A percentile compares a stretch with the other conserved stretches of the same genome.
These are phyloP conservation scores for Pammene fasciana DNA, from an alignment of 2,888 invertebrate genomes.

Conservation along the genomic window DNA sequence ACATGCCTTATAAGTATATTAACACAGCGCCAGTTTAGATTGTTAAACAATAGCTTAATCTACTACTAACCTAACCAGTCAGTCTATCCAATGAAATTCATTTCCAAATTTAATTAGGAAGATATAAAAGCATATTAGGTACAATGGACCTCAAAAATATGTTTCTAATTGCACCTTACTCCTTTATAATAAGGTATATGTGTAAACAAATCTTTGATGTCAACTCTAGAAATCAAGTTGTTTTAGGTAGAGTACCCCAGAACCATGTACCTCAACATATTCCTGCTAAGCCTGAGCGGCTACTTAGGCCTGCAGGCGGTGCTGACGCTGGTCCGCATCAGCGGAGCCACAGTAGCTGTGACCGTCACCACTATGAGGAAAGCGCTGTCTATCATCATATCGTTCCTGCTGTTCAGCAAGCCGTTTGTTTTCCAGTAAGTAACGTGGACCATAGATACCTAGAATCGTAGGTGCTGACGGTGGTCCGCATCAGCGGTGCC, in stretches of 20 bases:
- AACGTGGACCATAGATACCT: no score
- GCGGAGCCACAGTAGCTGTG: slow-evolving; percentile 96
- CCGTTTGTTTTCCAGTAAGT: slow-evolving; percentile 96
- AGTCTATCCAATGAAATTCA: no score
- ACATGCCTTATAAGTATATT: no score
- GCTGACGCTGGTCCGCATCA: slow-evolving; percentile 92
- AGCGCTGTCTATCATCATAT: slow-evolving; percentile 95
- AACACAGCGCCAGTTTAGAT: no score
- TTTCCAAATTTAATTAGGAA: no score
- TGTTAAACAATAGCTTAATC: no score
- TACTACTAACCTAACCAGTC: no score
- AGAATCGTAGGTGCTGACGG: no score
- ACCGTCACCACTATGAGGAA: slow-evolving; percentile 96
- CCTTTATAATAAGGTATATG: no score
- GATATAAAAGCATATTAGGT: no score
- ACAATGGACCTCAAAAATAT: no score
- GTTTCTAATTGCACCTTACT: no score
- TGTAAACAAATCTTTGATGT: neutral
- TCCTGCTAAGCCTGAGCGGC: slow-evolving; percentile 93
- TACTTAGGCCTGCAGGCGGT: slow-evolving; percentile 97
- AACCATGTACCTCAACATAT: slow-evolving; percentile 92
- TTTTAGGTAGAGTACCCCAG: slow-evolving; percentile 84
- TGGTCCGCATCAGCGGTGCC: neutral
- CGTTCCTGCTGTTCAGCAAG: slow-evolving; percentile 96
- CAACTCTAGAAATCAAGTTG: neutral